Evolutionary conservation across 2,797 vertebrate species (phyloP).

Genomic region (Semotilus atromaculatus): DNA sequence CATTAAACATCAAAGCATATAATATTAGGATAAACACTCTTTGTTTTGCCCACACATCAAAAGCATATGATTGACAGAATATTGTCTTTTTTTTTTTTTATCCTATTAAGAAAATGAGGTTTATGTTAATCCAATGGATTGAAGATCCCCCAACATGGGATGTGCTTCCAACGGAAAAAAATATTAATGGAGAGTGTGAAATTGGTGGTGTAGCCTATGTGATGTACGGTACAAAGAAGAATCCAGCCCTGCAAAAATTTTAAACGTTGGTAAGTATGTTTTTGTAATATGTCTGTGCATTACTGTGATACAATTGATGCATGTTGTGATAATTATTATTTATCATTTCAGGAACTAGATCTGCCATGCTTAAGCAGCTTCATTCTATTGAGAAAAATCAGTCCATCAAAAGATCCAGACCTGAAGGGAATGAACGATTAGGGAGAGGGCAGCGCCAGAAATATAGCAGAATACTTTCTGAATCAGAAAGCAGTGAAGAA

Average conservation of each 20-base stretch:
- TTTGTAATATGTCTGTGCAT: too few species aligned
- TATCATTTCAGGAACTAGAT: neutral
- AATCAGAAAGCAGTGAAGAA: too few species aligned
- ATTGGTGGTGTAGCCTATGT: neutral
- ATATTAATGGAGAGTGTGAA: neutral
- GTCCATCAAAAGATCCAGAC: neutral
- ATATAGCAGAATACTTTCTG: too few species aligned
- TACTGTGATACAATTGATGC: neutral
- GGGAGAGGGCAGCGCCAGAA: neutral
- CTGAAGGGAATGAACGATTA: neutral
- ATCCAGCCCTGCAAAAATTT: neutral
- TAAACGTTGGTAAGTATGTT: neutral
- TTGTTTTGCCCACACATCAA: too few species aligned
- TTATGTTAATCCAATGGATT: neutral
- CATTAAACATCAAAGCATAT: too few species aligned
- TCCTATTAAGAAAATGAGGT: slow-evolving; percentile 15
- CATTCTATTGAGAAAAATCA: neutral
- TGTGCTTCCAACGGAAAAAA: neutral
- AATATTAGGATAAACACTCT: too few species aligned
- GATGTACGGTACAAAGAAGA: neutral
- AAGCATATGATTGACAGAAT: neutral
- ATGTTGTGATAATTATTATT: neutral
- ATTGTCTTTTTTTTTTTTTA: neutral
- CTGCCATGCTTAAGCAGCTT: slow-evolving; percentile 10
- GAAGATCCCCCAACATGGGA: slow-evolving; percentile 4